Evolutionary conservation across 2,888 invertebrate genomes (phyloP).

Genomic region (Trileptium ribeirensis): DNA sequence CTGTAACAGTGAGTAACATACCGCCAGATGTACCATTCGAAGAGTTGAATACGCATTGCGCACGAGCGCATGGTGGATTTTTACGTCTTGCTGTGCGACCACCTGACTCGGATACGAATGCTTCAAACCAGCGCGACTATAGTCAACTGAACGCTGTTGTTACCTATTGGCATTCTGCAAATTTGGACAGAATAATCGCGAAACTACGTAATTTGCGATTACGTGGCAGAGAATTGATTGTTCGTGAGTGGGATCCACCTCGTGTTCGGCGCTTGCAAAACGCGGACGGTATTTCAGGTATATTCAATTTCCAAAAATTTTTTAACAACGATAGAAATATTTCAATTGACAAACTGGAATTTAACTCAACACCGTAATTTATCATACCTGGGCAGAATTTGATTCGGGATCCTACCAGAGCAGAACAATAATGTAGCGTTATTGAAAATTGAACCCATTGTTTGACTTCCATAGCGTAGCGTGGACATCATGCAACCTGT

Average conservation of each 20-base stretch:
- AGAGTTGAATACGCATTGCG: conserved; percentile 25
- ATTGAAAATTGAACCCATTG: too few relatives aligned
- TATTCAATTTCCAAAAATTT: too few relatives aligned
- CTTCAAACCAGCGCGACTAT: background rate
- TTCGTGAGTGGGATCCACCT: conserved; percentile 25
- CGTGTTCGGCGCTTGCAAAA: conserved; percentile 3
- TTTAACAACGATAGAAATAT: too few relatives aligned
- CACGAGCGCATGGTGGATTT: conserved; percentile 28
- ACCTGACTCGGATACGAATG: conserved; percentile 16
- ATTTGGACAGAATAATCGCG: conserved; percentile 24
- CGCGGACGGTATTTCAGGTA: conserved; percentile 26
- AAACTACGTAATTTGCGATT: background rate
- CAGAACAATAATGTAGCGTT: too few relatives aligned
- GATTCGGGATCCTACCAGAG: too few relatives aligned
- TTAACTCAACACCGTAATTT: too few relatives aligned
- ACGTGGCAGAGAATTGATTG: background rate
- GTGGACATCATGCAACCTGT: too few relatives aligned
- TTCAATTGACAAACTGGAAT: too few relatives aligned
- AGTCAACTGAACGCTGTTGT: conserved; percentile 21
- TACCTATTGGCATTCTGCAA: conserved; percentile 28
- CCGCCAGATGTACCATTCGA: conserved; percentile 19
- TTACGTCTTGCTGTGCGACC: conserved; percentile 17
- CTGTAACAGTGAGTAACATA: conserved; percentile 23
- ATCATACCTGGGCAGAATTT: too few relatives aligned
- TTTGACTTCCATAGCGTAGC: too few relatives aligned